Conservation (phyloP, 1,140 invertebrate genomes). For the Calephelis virginiensis region DNA sequence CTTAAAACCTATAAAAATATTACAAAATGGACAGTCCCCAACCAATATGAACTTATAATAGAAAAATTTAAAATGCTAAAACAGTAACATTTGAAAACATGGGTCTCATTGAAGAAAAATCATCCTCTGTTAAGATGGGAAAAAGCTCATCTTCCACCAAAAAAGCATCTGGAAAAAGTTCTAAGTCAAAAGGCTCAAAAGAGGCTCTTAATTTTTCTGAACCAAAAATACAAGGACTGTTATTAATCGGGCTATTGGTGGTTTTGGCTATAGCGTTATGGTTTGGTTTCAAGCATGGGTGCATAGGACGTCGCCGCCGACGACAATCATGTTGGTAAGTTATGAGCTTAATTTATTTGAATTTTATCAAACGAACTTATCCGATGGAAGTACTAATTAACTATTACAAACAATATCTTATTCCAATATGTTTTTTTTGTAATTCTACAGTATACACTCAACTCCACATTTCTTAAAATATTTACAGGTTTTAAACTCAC, state of each 20-base stretch:
- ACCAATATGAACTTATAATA: not conserved
- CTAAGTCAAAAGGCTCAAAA: conserved; percentile 9
- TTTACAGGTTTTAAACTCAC: no score
- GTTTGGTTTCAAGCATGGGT: conserved; percentile 48
- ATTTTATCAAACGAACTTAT: no score
- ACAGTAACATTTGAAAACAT: conserved; percentile 26
- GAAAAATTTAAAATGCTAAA: not conserved
- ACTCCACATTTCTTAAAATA: no score
- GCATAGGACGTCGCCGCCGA: conserved; percentile 40
- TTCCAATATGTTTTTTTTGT: no score
- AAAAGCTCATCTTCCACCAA: conserved; percentile 39
- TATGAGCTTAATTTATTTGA: not conserved
- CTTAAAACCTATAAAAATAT: not conserved
- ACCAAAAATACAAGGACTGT: conserved; percentile 47
- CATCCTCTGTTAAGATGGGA: conserved; percentile 38
- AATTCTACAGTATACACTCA: no score
- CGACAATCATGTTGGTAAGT: conserved; percentile 35
- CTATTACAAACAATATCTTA: no score
- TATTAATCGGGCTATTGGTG: conserved; percentile 46
- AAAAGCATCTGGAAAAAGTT: conserved; percentile 30
- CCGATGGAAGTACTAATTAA: no score
- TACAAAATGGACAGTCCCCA: not conserved
- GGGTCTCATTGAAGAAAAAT: conserved; percentile 42
- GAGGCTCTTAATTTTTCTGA: conserved; percentile 38
- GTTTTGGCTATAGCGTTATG: conserved; percentile 47